Evolutionary conservation across 2,113 vertebrate species (phyloP).

Genomic region (Oryzias melastigma): DNA sequence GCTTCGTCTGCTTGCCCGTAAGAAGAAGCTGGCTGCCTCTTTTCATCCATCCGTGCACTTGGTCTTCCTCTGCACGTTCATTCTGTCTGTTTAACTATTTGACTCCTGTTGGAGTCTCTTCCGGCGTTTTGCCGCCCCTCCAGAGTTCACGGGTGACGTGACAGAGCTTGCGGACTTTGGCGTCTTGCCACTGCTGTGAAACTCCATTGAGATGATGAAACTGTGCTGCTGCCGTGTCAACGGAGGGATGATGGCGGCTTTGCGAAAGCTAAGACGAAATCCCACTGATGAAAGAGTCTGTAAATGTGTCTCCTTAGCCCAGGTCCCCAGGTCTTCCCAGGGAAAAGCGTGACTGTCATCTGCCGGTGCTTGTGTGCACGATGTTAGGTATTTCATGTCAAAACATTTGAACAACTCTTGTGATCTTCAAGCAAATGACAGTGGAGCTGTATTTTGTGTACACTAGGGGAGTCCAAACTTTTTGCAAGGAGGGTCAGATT

Average conservation of each 20-base stretch:
- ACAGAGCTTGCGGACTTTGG: conserved; percentile 51
- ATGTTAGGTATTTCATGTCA: conserved; percentile 10
- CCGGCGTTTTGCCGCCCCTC: conserved; percentile 50
- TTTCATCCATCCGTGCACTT: conserved; percentile 30
- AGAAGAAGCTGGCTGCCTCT: conserved; percentile 31
- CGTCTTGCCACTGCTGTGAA: conserved; percentile 67
- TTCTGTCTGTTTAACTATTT: conserved; percentile 54
- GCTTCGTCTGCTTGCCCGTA: conserved; percentile 24
- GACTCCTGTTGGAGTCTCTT: conserved; percentile 36
- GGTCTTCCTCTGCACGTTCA: conserved; percentile 36
- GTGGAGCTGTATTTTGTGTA: neutral
- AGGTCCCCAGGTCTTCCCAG: conserved; percentile 38
- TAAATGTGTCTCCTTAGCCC: conserved; percentile 63
- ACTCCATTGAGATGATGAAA: conserved; percentile 74
- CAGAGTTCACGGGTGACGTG: conserved; percentile 45
- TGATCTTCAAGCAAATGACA: conserved; percentile 3
- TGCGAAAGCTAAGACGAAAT: conserved; percentile 50
- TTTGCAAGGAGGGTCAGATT: too few relatives aligned
- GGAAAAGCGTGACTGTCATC: conserved; percentile 43
- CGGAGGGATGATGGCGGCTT: conserved; percentile 64
- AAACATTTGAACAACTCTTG: conserved; percentile 8
- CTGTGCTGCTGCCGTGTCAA: conserved; percentile 59
- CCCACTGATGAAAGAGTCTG: conserved; percentile 71
- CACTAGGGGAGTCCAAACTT: too few relatives aligned
- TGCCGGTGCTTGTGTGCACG: conserved; percentile 6